Conservation (phyloP, 2,797 vertebrate species). For the Novumbra hubbsi region DNA sequence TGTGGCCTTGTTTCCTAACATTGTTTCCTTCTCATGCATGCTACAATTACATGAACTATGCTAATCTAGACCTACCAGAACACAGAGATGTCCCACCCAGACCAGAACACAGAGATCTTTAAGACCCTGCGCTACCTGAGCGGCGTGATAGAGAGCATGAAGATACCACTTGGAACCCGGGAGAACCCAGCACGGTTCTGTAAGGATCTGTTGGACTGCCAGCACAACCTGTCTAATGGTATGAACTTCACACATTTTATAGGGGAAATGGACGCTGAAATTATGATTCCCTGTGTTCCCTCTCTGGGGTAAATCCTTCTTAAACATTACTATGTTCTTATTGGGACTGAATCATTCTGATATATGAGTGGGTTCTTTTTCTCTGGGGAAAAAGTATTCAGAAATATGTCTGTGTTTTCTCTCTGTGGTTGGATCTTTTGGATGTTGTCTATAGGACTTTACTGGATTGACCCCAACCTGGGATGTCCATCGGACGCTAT, state of each 20-base stretch:
- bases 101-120: slow-evolving; percentile 85
- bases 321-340: not conserved
- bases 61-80: slow-evolving; percentile 86
- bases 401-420: not conserved
- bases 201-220: slow-evolving; percentile 91
- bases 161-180: slow-evolving; percentile 86
- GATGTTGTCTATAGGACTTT: slow-evolving; percentile 77
- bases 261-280: no score
- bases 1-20: not conserved
- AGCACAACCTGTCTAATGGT: slow-evolving; percentile 85
- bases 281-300: no score
- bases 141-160: slow-evolving; percentile 87
- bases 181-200: slow-evolving; percentile 94
- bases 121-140: slow-evolving; percentile 90
- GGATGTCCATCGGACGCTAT: slow-evolving; percentile 95
- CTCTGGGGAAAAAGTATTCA: not conserved
- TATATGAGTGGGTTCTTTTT: no score
- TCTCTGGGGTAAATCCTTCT: not conserved
- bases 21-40: slow-evolving; percentile 13
- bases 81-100: slow-evolving; percentile 78
- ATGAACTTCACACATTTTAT: slow-evolving; percentile 40
- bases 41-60: not conserved
- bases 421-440: not conserved
- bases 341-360: not conserved
- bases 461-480: slow-evolving; percentile 97